Conservation (phyloP, 2,797 vertebrate genomes). For the Chiroxiphia lanceolata region DNA sequence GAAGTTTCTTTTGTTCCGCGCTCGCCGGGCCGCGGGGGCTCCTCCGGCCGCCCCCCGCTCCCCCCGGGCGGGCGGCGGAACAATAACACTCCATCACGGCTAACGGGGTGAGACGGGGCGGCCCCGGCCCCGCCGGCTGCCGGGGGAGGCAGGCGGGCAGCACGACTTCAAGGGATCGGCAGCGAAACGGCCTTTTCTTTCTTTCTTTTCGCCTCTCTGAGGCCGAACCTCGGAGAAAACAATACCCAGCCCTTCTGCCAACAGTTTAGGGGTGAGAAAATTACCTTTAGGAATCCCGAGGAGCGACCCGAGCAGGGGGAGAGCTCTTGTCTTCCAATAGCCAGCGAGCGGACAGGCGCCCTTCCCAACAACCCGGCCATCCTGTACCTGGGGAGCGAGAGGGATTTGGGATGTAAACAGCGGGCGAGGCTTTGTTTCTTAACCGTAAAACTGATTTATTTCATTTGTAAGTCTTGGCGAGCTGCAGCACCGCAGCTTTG, state of each 20-base stretch:
- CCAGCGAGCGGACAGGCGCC: background rate
- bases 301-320: background rate
- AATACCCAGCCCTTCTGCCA: background rate
- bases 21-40: background rate
- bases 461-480: background rate
- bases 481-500: background rate
- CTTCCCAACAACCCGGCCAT: background rate
- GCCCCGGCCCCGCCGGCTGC: background rate
- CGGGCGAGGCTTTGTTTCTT: background rate
- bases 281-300: conserved; percentile 1
- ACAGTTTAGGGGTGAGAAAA: background rate
- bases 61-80: background rate
- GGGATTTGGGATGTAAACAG: background rate
- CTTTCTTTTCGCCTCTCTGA: background rate
- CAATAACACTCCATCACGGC: conserved; percentile 15
- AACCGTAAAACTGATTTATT: background rate
- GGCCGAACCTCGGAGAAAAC: background rate
- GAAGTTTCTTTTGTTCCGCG: conserved; percentile 18
- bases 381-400: background rate
- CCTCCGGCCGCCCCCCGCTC: background rate
- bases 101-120: background rate
- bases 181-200: background rate
- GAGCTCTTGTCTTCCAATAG: background rate
- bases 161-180: background rate
- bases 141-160: background rate